Conservation (phyloP, 2,113 vertebrate species). For the Ondatra zibethicus region DNA sequence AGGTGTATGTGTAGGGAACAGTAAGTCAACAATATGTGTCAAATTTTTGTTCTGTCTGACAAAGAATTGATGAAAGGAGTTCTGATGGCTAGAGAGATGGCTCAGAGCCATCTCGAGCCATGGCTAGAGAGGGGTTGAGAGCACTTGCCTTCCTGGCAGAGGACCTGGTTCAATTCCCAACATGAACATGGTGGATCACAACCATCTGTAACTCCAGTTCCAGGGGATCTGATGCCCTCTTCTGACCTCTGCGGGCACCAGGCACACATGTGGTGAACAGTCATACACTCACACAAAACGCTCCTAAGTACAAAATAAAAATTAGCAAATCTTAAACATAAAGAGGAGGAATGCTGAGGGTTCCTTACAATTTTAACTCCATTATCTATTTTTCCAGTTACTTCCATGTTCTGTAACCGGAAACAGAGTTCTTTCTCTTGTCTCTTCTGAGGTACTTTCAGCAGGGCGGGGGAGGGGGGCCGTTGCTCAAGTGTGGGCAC, state of each 20-base stretch:
- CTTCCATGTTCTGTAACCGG: not conserved
- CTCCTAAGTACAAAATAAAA: not conserved
- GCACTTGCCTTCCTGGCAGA: not conserved
- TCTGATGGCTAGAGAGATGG: not conserved
- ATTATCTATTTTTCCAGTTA: conserved; percentile 1
- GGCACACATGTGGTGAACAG: not conserved
- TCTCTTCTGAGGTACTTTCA: not conserved
- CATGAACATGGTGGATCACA: not conserved
- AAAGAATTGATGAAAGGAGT: not conserved
- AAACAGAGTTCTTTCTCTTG: conserved; percentile 9
- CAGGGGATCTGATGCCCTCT: not conserved
- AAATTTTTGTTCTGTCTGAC: not conserved
- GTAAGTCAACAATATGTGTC: not conserved
- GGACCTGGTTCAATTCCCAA: not conserved
- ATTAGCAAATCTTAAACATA: not conserved
- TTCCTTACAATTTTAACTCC: not conserved
- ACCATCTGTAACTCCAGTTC: not conserved
- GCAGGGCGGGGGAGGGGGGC: no score
- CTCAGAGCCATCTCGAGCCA: not conserved
- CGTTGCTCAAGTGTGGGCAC: not conserved
- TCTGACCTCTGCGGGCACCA: not conserved
- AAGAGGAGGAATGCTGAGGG: not conserved
- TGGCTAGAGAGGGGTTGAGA: not conserved
- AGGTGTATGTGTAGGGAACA: not conserved
- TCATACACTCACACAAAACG: not conserved